Conservation (phyloP, 1,140 invertebrate genomes). For the Zaprionus lachaisei region DNA sequence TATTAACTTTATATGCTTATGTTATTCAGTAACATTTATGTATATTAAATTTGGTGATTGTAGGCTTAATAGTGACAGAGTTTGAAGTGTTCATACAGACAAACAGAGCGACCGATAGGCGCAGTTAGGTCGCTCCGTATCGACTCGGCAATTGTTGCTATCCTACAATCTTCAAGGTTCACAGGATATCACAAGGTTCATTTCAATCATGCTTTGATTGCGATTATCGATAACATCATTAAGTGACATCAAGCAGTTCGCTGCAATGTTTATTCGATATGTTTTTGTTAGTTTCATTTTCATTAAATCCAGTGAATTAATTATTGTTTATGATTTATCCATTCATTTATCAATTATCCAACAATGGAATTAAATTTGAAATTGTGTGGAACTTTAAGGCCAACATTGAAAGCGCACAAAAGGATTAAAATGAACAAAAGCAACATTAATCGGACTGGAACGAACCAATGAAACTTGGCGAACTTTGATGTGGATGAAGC, state of each 20-base stretch:
- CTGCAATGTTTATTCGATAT: no score
- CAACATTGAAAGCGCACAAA: not conserved
- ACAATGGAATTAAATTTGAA: not conserved
- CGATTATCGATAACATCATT: not conserved
- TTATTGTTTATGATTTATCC: not conserved
- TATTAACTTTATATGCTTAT: no score
- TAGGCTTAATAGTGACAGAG: no score
- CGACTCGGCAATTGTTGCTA: no score
- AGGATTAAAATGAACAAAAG: conserved; percentile 6
- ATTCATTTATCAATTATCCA: not conserved
- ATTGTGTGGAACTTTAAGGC: not conserved
- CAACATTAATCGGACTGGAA: not conserved
- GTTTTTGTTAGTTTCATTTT: not conserved
- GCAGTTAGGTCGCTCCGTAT: no score
- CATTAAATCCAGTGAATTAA: not conserved
- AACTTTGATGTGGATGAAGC: not conserved
- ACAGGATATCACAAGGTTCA: no score
- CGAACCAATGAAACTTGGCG: not conserved
- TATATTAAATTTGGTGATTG: no score
- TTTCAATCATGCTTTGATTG: no score
- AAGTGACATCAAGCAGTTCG: not conserved
- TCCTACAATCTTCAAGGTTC: no score
- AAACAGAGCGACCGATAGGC: no score
- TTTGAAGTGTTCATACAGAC: no score
- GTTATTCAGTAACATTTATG: no score